Conservation (phyloP, 1,140 invertebrate species). For the Polyergus mexicanus region DNA sequence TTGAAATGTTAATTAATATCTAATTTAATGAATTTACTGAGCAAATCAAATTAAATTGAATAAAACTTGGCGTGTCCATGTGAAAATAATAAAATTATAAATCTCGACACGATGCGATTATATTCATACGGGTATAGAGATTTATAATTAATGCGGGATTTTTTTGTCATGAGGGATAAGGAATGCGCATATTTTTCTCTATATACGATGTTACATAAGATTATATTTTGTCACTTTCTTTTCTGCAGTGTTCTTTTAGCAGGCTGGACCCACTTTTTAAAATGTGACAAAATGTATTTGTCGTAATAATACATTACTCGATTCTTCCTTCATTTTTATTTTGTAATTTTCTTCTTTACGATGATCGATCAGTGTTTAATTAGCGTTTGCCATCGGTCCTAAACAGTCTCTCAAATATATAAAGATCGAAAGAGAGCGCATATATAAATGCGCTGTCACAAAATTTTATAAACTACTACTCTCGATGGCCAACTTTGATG, state of each 20-base stretch:
- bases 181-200: constrained; percentile 56
- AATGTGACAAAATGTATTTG: constrained; percentile 71
- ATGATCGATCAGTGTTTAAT: constrained; percentile 53
- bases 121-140: constrained; percentile 1
- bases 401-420: constrained; percentile 72
- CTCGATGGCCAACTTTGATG: constrained; percentile 18
- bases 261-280: constrained; percentile 52
- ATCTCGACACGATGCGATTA: neutral
- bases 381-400: constrained; percentile 48
- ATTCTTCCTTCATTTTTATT: constrained; percentile 29
- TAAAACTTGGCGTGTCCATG: neutral
- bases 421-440: constrained; percentile 44
- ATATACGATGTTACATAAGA: constrained; percentile 81
- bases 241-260: constrained; percentile 68
- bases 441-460: constrained; percentile 19
- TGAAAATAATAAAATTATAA: neutral
- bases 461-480: constrained; percentile 30
- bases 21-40: too few relatives aligned
- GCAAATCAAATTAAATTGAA: neutral
- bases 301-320: constrained; percentile 62
- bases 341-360: constrained; percentile 23
- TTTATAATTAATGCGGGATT: constrained; percentile 38
- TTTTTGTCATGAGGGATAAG: constrained; percentile 47
- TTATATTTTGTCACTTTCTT: constrained; percentile 80
- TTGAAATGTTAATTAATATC: too few relatives aligned